These are phyloP conservation scores for Notarius lentiginosus DNA, from an alignment of 2,113 vertebrate genomes.

Conservation along the genomic window DNA sequence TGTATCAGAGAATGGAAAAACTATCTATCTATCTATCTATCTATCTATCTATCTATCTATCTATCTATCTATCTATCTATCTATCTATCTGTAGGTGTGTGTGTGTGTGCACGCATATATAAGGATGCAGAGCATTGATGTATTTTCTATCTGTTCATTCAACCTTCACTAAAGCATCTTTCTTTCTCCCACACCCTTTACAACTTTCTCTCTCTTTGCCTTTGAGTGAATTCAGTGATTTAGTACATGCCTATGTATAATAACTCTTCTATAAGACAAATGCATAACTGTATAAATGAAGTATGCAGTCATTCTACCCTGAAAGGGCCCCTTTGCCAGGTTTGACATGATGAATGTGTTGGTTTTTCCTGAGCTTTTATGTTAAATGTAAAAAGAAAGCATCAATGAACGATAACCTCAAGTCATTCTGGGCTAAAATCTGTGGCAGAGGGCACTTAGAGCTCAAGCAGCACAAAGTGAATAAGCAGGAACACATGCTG, in stretches of 20 bases:
- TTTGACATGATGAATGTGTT: slow-evolving; percentile 2
- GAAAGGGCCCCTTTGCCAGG: neutral
- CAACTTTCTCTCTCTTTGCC: slow-evolving; percentile 3
- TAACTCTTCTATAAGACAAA: slow-evolving; percentile 1
- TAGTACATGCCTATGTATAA: slow-evolving; percentile 15
- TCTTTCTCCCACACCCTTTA: slow-evolving; percentile 19
- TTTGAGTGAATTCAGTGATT: slow-evolving; percentile 19
- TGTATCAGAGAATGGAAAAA: no score
- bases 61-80: no score
- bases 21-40: neutral
- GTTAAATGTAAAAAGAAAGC: slow-evolving; percentile 26
- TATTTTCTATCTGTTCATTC: neutral
- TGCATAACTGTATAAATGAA: neutral
- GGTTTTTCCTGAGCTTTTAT: neutral
- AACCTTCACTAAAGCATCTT: neutral
- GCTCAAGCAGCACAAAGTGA: slow-evolving; percentile 62
- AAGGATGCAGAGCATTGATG: neutral
- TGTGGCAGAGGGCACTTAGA: slow-evolving; percentile 64
- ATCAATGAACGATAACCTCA: slow-evolving; percentile 53
- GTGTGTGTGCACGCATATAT: no score
- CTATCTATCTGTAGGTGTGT: no score
- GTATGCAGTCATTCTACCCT: neutral
- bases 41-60: neutral
- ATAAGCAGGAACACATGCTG: slow-evolving; percentile 58
- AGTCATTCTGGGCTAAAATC: slow-evolving; percentile 66